These are phyloP conservation scores for Hemaris fuciformis DNA, from an alignment of 2,888 invertebrate species.

Conservation along the genomic window DNA sequence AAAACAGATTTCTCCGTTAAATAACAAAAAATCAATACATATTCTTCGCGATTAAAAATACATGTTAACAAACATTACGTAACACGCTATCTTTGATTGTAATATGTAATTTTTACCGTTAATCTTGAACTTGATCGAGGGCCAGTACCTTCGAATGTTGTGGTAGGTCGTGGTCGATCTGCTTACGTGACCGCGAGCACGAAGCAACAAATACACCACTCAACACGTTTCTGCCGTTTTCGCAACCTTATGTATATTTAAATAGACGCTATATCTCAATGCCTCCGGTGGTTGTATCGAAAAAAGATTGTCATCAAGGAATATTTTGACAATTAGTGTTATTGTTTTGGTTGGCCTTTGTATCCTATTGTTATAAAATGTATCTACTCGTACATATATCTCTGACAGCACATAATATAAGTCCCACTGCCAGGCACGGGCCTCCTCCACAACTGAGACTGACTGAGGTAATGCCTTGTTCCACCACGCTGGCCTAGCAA, in stretches of 20 bases:
- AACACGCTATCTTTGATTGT: background rate
- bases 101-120: background rate
- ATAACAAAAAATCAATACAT: too few relatives aligned
- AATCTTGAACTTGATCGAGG: constrained; percentile 8
- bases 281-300: background rate
- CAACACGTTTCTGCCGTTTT: background rate
- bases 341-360: too few relatives aligned
- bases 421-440: too few relatives aligned
- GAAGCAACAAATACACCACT: constrained; percentile 14
- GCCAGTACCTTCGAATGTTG: background rate
- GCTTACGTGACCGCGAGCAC: constrained; percentile 35
- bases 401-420: too few relatives aligned
- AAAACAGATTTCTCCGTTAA: too few relatives aligned
- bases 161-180: constrained; percentile 12
- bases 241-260: background rate
- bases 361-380: too few relatives aligned
- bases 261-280: background rate
- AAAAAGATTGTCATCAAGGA: background rate
- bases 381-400: too few relatives aligned
- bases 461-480: too few relatives aligned
- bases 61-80: background rate
- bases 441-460: too few relatives aligned
- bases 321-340: too few relatives aligned
- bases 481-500: too few relatives aligned
- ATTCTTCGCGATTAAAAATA: background rate